Percentiles rank a stretch among this genome's conserved stretches.
Conservation (phyloP, 2,113 vertebrate species). For the Axis porcinus region DNA sequence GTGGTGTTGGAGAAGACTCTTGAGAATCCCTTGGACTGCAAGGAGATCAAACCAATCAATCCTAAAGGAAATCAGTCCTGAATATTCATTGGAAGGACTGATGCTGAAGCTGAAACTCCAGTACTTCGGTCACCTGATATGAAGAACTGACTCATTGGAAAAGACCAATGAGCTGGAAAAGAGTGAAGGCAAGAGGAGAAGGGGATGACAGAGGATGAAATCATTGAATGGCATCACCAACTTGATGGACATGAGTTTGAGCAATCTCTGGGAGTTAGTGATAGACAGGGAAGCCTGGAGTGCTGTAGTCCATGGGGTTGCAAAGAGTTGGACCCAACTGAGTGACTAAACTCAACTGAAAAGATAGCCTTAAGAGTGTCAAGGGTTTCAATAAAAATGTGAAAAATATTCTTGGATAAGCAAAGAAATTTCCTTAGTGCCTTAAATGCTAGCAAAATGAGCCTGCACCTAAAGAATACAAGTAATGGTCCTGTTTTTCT, state of each 20-base stretch:
- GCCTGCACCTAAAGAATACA: background rate
- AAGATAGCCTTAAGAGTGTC: background rate
- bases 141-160: background rate
- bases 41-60: background rate
- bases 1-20: background rate
- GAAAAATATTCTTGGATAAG: background rate
- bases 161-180: background rate
- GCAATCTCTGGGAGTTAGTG: background rate
- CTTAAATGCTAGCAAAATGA: background rate
- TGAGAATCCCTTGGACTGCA: background rate
- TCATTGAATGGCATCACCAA: background rate
- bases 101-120: background rate
- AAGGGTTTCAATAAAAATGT: background rate
- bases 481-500: background rate
- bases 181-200: background rate
- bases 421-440: background rate
- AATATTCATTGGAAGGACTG: background rate
- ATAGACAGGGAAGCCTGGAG: background rate
- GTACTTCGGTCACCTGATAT: background rate
- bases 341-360: background rate
- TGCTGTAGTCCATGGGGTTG: background rate
- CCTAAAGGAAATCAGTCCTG: background rate
- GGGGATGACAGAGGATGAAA: background rate
- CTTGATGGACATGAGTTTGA: background rate
- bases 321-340: background rate